These are phyloP conservation scores for Perodicticus potto DNA, from an alignment of 2,797 vertebrate species.

Conservation along the genomic window DNA sequence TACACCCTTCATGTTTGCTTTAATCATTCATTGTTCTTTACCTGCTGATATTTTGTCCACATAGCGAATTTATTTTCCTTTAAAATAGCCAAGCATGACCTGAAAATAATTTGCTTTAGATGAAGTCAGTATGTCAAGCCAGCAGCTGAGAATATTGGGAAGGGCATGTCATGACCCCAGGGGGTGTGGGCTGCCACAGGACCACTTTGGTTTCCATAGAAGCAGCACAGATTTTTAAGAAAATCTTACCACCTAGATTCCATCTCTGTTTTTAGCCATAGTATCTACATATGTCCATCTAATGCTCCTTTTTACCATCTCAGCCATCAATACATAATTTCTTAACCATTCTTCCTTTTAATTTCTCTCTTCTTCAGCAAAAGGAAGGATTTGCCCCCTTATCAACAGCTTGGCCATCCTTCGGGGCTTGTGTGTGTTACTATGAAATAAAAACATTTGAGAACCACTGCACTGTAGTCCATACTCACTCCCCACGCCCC, in stretches of 20 bases:
- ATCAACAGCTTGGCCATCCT: neutral
- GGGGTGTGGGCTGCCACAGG: neutral
- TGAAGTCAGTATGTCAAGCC: neutral
- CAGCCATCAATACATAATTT: neutral
- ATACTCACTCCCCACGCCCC: neutral
- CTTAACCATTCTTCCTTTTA: neutral
- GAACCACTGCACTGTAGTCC: neutral
- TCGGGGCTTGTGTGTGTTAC: neutral
- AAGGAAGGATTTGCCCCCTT: neutral
- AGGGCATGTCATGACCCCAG: neutral
- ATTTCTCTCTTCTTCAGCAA: neutral
- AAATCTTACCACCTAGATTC: neutral
- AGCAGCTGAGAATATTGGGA: neutral
- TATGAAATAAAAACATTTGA: neutral
- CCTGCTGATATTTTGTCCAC: neutral
- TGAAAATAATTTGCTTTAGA: neutral
- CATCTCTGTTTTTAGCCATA: neutral
- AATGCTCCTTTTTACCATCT: neutral
- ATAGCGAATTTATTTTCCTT: constrained; percentile 49
- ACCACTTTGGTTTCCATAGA: neutral
- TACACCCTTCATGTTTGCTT: neutral
- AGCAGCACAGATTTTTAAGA: neutral
- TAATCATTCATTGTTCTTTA: neutral
- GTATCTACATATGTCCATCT: neutral
- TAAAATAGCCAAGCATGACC: neutral